A percentile compares a stretch with the other conserved stretches of the same genome.
phyloP scores from a whole-genome alignment of 92 coral and sea anemone species.

The Anthopleura xanthogrammica region DNA sequence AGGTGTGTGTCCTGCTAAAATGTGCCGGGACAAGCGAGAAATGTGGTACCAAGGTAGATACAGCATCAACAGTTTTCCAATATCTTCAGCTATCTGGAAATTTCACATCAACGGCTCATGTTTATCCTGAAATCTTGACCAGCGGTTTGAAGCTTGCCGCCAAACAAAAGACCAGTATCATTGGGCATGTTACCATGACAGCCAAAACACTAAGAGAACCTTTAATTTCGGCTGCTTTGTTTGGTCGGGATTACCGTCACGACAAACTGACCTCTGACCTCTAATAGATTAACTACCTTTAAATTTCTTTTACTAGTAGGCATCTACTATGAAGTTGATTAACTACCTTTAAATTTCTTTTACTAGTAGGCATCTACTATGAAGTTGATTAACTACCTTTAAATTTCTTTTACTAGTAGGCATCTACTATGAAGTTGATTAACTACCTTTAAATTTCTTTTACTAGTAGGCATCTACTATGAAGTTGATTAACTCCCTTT shows the following conservation, averaged over 20 bases:
- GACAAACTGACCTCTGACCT: neutral
- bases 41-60: slow-evolving; percentile 63
- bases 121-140: slow-evolving; percentile 75
- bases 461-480: no score
- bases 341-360: no score
- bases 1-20: slow-evolving; percentile 80
- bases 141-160: slow-evolving; percentile 58
- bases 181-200: slow-evolving; percentile 49
- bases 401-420: no score
- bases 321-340: no score
- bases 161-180: slow-evolving; percentile 36
- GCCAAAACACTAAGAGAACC: slow-evolving; percentile 53
- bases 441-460: no score
- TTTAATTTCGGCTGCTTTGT: slow-evolving; percentile 74
- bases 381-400: no score
- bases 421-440: no score
- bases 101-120: slow-evolving; percentile 71
- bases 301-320: no score
- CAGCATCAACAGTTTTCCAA: slow-evolving; percentile 66
- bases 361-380: no score
- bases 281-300: no score
- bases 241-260: slow-evolving; percentile 70
- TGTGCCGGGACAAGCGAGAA: slow-evolving; percentile 50
- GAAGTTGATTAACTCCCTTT: no score
- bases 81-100: slow-evolving; percentile 70